Percentiles rank a stretch among this genome's conserved stretches.
Conservation (phyloP, 2,888 invertebrate genomes). For the Synanthedon myopaeformis region DNA sequence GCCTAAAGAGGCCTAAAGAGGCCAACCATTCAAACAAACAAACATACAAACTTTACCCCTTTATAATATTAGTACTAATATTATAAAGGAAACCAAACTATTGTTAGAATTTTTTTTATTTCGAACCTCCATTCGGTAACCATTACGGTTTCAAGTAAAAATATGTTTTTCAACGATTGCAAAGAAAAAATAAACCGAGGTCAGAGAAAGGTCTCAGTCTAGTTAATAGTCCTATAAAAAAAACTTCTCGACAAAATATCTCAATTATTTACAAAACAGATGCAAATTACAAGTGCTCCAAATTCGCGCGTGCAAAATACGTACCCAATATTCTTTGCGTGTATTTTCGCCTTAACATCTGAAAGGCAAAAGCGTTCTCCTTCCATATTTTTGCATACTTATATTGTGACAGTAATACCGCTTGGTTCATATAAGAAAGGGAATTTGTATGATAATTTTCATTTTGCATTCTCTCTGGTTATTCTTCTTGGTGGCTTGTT, state of each 20-base stretch:
- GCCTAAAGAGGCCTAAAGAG: too few relatives aligned
- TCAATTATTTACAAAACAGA: constrained; percentile 44
- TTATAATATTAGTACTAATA: too few relatives aligned
- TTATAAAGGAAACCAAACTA: too few relatives aligned
- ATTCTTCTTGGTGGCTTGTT: constrained; percentile 56
- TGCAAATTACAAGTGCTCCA: constrained; percentile 36
- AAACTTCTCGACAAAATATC: background rate
- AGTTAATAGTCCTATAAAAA: background rate
- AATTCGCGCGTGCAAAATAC: constrained; percentile 36
- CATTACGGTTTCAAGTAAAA: background rate
- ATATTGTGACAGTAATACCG: constrained; percentile 48
- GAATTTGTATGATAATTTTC: constrained; percentile 70
- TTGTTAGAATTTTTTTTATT: too few relatives aligned
- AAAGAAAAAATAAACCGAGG: background rate
- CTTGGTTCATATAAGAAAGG: constrained; percentile 56
- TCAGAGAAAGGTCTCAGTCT: background rate
- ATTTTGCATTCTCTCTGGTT: constrained; percentile 65
- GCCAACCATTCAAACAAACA: too few relatives aligned
- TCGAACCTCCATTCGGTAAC: background rate
- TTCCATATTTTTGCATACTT: constrained; percentile 66
- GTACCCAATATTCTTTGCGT: constrained; percentile 26
- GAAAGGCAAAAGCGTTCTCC: constrained; percentile 40
- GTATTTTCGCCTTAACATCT: constrained; percentile 41
- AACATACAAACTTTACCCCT: too few relatives aligned
- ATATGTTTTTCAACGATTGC: background rate